Conservation (phyloP, 2,888 invertebrate species). For the Agrilus biguttatus region DNA sequence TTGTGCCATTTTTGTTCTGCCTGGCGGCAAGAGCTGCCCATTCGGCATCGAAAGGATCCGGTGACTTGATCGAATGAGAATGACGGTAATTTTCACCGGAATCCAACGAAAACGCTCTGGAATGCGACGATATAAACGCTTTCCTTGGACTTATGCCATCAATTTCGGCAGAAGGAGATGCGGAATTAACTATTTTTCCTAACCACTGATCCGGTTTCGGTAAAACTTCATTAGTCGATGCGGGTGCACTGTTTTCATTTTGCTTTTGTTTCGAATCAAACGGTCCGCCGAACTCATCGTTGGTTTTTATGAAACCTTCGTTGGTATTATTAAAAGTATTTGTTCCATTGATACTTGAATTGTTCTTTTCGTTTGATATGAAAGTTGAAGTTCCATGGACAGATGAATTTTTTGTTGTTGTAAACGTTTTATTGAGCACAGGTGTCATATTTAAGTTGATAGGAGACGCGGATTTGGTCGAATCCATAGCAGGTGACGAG, state of each 20-base stretch:
- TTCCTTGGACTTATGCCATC: conserved; percentile 35
- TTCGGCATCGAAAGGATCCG: conserved; percentile 73
- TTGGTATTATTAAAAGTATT: background rate
- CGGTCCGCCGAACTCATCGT: too few species aligned
- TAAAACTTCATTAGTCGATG: conserved; percentile 25
- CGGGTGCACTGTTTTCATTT: conserved; percentile 9
- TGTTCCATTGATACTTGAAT: conserved; percentile 13
- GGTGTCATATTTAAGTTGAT: conserved; percentile 19
- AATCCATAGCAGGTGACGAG: conserved; percentile 17
- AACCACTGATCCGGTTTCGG: conserved; percentile 78
- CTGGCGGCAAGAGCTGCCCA: conserved; percentile 57
- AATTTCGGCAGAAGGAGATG: conserved; percentile 27
- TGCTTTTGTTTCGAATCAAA: too few species aligned
- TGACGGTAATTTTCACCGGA: conserved; percentile 20
- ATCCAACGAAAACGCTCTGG: conserved; percentile 42
- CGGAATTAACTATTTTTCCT: conserved; percentile 52
- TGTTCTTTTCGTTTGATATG: conserved; percentile 1
- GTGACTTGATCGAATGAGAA: conserved; percentile 7
- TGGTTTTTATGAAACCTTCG: too few species aligned
- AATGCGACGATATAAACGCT: conserved; percentile 37
- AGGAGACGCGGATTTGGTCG: conserved; percentile 15
- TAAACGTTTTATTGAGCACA: conserved; percentile 11
- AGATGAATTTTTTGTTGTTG: conserved; percentile 9
- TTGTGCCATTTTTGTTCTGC: conserved; percentile 39
- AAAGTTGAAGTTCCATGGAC: conserved; percentile 3